Base-by-base conservation (phyloP, 1,140 invertebrate genomes). In the Atopsyche davidsoni region DNA sequence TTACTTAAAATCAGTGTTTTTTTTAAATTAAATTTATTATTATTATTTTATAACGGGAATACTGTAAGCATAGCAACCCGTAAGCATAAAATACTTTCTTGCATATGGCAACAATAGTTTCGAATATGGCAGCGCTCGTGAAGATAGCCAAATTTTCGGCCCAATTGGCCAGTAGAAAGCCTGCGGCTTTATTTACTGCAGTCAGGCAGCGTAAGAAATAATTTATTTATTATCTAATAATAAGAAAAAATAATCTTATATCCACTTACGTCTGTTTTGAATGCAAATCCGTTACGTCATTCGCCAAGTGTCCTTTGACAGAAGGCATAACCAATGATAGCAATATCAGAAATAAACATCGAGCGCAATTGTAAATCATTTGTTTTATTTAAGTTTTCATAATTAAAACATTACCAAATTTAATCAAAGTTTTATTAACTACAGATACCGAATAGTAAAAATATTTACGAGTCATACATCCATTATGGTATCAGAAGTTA, bases 61-160 rank as follows among this genome's bases (percentile, higher is more conserved):
- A n/a, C n/a, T n/a, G n/a, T n/a, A n/a, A n/a, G n/a, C n/a, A n/a
- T n/a, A n/a, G n/a, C n/a, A n/a, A n/a, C n/a, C n/a, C n/a, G n/a
- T n/a, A n/a, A n/a, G n/a, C n/a, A n/a, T n/a, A n/a, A n/a, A n/a
- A n/a, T n/a, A n/a, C n/a, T 28, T 28, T 28, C n/a, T 28, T 28
- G 6, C 6, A 28, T 28, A 28, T 7, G 24, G 24, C 24, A 28
- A 28, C 24, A 7, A 28, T 28, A 28, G 24, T 28, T 6, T 28
- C 24, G 36, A 50, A 50, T 11, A 50, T 50, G 48, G 39, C 48
- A 32, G 39, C 48, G 11, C 28, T 50, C 1, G 40, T 25, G 2
- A 50, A 50, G 19, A 40, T 50, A 4, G 28, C 18, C 31, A 36
- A 17, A 14, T 50, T 35, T 50, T 50, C 48, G n/a, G 13, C 48